These are phyloP conservation scores for Salvator merianae DNA, from an alignment of 2,113 vertebrate genomes.

Conservation along the genomic window DNA sequence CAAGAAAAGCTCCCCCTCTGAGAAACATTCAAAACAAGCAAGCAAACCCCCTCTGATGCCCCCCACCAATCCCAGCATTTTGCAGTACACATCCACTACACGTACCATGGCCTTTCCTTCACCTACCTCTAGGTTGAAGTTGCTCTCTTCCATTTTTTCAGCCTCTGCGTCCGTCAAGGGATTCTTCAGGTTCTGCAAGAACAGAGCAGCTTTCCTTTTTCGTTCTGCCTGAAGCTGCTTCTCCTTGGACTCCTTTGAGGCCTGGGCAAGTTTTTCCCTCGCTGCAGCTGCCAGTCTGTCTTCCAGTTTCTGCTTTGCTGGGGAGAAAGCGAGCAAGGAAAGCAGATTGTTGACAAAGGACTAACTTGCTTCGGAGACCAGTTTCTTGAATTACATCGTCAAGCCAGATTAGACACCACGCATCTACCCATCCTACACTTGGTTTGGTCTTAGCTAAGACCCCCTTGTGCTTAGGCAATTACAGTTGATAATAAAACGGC, in stretches of 20 bases:
- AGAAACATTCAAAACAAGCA: background rate
- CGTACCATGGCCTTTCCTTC: background rate
- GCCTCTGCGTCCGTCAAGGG: slow-evolving; percentile 85
- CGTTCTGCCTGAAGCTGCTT: slow-evolving; percentile 96
- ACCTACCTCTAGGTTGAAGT: slow-evolving; percentile 79
- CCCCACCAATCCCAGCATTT: background rate
- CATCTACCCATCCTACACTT: too few relatives aligned
- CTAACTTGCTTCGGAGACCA: background rate
- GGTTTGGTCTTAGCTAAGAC: background rate
- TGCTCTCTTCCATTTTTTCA: slow-evolving; percentile 79
- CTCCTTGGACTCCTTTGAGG: slow-evolving; percentile 97
- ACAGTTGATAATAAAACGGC: too few relatives aligned
- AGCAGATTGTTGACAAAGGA: background rate
- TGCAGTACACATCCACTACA: background rate
- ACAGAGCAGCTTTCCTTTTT: slow-evolving; percentile 94
- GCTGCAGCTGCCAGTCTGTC: slow-evolving; percentile 97
- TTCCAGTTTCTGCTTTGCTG: slow-evolving; percentile 97
- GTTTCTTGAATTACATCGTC: background rate
- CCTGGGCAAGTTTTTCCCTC: slow-evolving; percentile 96
- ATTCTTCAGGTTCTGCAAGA: slow-evolving; percentile 89
- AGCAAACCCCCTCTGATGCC: background rate
- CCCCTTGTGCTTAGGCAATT: too few relatives aligned
- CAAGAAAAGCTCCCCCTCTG: too few relatives aligned
- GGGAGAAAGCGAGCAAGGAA: background rate
- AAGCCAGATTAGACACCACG: background rate